Base-by-base conservation (phyloP, 2,888 invertebrate genomes). In the Eristalis arbustorum region DNA sequence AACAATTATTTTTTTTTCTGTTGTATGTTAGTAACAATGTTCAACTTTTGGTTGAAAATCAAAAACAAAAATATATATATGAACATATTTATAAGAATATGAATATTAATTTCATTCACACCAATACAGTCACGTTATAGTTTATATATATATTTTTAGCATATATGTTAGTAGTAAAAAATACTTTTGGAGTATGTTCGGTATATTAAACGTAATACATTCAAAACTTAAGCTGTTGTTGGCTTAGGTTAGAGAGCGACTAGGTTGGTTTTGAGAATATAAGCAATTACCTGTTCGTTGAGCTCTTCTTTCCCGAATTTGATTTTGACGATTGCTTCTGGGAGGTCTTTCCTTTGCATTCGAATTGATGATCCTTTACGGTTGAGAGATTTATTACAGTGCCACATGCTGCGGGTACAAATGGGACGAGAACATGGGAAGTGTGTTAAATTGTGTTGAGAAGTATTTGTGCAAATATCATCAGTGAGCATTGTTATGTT, bases 341-440 rank as follows among this genome's bases (percentile, higher is more conserved):
- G 6, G 89, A 69, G 63, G 90, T 89, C 74, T 91, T 91, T 1
- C 89, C 90, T 84, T 95, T 95, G 92, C 98, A 98, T 90, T 97
- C 97, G 72, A 95, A 93, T 88, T 97, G 96, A 93, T 97, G 96
- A 91, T 98, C 98, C 92, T 97, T 98, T 92, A 98, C 97, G 34
- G 96, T 95, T 91, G 96, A 96, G 91, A 98, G 96, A 92, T 98
- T 98, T 69, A 98, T 97, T 72, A 96, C 97, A 89, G 96, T 95
- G 89, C 96, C 96, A 93, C 98, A 98, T 93, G 95, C 97, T 97
- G 94, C 28, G 92, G 92, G 83, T 22, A 68, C 0, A n/a, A 18
- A 31, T 31, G 31, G 31, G n/a, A 59, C 23, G 28, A 49, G 63
- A 49, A 49, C 71, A 73, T 66, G 22, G 6, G 4, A 2, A 34